These are phyloP conservation scores for Abrostola tripartita DNA, from an alignment of 2,888 invertebrate species.

Conservation along the genomic window DNA sequence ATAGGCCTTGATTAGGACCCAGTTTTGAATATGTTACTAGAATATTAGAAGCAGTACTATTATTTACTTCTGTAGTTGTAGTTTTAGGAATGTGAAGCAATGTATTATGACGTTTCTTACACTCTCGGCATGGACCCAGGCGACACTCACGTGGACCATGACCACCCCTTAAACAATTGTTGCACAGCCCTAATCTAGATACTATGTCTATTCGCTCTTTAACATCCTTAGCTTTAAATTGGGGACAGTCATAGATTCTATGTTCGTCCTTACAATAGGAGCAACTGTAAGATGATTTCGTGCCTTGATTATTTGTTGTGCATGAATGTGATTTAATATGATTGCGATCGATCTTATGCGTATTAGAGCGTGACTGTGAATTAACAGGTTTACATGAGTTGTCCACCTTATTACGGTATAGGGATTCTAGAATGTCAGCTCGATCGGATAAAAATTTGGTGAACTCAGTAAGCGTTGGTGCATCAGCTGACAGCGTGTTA, in stretches of 20 bases:
- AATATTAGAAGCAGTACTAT: too few species aligned
- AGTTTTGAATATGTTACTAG: background rate
- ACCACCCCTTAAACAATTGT: constrained; percentile 11
- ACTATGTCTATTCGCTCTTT: constrained; percentile 8
- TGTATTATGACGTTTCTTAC: constrained; percentile 11
- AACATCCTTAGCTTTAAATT: constrained; percentile 12
- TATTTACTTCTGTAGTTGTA: constrained; percentile 1
- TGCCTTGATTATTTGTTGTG: too few species aligned
- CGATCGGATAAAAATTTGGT: too few species aligned
- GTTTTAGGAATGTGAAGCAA: constrained; percentile 8
- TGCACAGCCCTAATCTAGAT: constrained; percentile 7
- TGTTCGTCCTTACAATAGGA: constrained; percentile 19
- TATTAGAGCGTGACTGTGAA: too few species aligned
- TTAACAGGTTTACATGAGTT: too few species aligned
- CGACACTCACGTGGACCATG: constrained; percentile 8
- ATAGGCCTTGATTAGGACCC: constrained; percentile 1
- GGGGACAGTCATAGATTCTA: constrained; percentile 14
- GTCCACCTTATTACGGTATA: too few species aligned
- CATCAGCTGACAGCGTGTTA: background rate
- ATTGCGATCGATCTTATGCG: too few species aligned
- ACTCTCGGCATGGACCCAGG: constrained; percentile 16
- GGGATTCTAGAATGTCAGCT: too few species aligned
- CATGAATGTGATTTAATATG: too few species aligned
- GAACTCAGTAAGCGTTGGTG: background rate
- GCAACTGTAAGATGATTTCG: too few species aligned